A percentile compares a stretch with the other conserved stretches of the same genome.
Conservation (phyloP, 1,140 invertebrate species). For the Maniola jurtina region DNA sequence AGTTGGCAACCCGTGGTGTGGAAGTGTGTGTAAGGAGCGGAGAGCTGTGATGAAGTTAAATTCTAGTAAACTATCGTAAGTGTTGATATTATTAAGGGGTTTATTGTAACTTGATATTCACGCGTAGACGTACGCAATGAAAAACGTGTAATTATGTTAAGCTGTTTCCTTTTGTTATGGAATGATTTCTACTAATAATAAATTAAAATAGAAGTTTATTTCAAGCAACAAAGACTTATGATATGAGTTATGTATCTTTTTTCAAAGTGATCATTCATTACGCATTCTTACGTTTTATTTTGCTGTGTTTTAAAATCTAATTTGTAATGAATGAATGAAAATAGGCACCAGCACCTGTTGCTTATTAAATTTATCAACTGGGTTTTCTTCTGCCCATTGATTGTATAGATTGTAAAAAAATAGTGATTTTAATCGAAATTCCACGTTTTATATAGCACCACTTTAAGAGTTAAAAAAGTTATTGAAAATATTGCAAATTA, state of each 20-base stretch:
- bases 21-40: constrained; percentile 21
- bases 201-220: too few relatives aligned
- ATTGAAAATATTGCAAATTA: not conserved
- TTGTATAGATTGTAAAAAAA: not conserved
- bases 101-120: not conserved
- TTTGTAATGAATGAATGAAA: too few relatives aligned
- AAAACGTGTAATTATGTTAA: too few relatives aligned
- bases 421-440: not conserved
- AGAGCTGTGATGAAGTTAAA: constrained; percentile 33
- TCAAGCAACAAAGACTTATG: too few relatives aligned
- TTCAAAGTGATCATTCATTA: too few relatives aligned
- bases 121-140: not conserved
- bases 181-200: too few relatives aligned
- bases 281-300: too few relatives aligned
- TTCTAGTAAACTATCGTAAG: constrained; percentile 25
- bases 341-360: too few relatives aligned
- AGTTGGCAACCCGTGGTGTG: not conserved
- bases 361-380: not conserved
- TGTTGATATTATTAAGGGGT: constrained; percentile 32
- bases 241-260: too few relatives aligned
- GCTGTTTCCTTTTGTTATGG: too few relatives aligned
- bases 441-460: not conserved
- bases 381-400: not conserved
- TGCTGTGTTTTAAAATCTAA: too few relatives aligned
- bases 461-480: not conserved